phyloP scores from a whole-genome alignment of 2,113 vertebrate species.

The Heteronetta atricapilla region DNA sequence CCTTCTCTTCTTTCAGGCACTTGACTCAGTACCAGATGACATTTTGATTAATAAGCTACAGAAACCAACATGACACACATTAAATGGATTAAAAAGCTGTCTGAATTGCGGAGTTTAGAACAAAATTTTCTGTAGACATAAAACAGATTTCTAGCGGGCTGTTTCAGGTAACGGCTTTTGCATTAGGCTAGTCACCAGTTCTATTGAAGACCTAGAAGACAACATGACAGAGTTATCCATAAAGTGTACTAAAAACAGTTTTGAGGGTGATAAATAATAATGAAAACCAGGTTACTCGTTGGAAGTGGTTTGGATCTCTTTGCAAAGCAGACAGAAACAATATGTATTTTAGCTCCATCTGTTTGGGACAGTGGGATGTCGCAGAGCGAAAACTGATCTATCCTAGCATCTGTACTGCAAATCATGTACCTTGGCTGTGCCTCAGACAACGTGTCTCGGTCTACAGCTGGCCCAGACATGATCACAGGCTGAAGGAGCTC shows the following conservation, averaged over 20 bases:
- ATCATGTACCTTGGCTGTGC: not conserved
- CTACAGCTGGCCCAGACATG: not conserved
- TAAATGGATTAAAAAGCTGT: not conserved
- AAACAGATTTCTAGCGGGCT: not conserved
- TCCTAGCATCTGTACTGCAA: not conserved
- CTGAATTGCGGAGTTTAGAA: slow-evolving; percentile 16
- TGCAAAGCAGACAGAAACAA: not conserved
- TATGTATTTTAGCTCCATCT: not conserved
- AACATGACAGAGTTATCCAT: not conserved
- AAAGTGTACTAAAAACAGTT: not conserved
- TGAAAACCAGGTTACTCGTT: not conserved
- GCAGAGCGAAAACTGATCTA: not conserved
- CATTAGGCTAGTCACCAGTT: not conserved
- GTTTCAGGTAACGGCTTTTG: not conserved
- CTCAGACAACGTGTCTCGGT: fast-evolving
- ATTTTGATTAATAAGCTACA: slow-evolving; percentile 30
- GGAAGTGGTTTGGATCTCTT: not conserved
- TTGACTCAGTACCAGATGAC: not conserved
- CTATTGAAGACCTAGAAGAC: not conserved
- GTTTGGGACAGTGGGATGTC: not conserved
- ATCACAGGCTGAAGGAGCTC: not conserved
- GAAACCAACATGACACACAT: not conserved
- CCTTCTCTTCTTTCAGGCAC: slow-evolving; percentile 2
- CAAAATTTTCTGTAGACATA: not conserved
- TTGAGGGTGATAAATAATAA: not conserved